Evolutionary conservation across 2,888 invertebrate species (phyloP).

Genomic region (Horisme vitalbata): DNA sequence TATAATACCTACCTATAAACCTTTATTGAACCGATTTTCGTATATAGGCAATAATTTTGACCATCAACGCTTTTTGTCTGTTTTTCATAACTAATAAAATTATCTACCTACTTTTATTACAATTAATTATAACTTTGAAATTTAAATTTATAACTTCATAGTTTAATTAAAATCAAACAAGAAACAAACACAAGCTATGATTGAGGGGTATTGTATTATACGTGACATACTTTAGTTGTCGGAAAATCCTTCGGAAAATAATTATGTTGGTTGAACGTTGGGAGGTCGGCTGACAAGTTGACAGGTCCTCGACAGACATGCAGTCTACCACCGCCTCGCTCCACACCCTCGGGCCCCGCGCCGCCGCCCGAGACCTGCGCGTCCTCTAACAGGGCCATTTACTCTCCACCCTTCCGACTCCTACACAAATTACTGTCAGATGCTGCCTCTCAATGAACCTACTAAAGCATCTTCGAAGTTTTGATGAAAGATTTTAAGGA

Average conservation of each 20-base stretch:
- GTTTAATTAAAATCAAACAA: neutral
- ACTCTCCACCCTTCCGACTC: slow-evolving; percentile 52
- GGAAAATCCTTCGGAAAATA: too few relatives aligned
- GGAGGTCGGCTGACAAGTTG: slow-evolving; percentile 28
- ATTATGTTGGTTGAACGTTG: slow-evolving; percentile 11
- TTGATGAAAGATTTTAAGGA: slow-evolving; percentile 37
- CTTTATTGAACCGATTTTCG: too few relatives aligned
- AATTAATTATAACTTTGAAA: too few relatives aligned
- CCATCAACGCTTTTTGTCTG: too few relatives aligned
- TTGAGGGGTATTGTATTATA: slow-evolving; percentile 1
- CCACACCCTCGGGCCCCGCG: neutral
- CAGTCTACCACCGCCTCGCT: slow-evolving; percentile 24
- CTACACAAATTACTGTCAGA: slow-evolving; percentile 46
- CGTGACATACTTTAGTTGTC: slow-evolving; percentile 12
- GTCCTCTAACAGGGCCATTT: slow-evolving; percentile 43
- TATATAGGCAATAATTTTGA: too few relatives aligned
- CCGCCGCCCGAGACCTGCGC: slow-evolving; percentile 7
- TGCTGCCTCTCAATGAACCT: slow-evolving; percentile 35
- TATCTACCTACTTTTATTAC: too few relatives aligned
- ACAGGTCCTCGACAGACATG: slow-evolving; percentile 28
- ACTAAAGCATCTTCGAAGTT: slow-evolving; percentile 39
- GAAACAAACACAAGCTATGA: neutral
- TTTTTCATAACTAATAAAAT: too few relatives aligned
- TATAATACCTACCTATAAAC: too few relatives aligned
- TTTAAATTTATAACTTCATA: neutral